Base-by-base conservation (phyloP, 2,797 vertebrate genomes). In the Takifugu ocellatus region DNA sequence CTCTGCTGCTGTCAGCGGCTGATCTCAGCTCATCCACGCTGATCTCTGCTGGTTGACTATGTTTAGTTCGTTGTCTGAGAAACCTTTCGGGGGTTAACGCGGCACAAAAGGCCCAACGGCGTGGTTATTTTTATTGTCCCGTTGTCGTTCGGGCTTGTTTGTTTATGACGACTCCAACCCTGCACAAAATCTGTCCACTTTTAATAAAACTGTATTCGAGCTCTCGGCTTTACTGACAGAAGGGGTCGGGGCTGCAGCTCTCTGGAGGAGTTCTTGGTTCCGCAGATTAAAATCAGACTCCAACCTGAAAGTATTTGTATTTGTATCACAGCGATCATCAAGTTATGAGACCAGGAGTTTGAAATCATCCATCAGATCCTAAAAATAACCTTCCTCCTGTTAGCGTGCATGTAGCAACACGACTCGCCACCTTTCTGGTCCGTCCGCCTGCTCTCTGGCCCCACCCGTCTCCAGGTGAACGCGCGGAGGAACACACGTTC, bases 1-100 rank as follows among this genome's bases (percentile, higher is more conserved):
- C 81, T 84, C 68, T 82, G 81, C 75, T 78, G 70, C 76, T 88
- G 87, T 89, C 89, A 89, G 78, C 73, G 56, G 51, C 62, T 54
- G 72, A 64, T 89, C 84, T 74, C 48, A 72, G 75, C 61, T 75
- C 76, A 46, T 78, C 70, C 81, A 49, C 56, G 50, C 63, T 57
- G 43, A 52, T 59, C 72, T 74, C 83, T 85, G 85, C 86, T 76
- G 61, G 50, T 8, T 25, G 51, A 66, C 84, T 85, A 83, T 76
- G 66, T 82, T 65, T 85, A 84, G 83, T 67, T 63, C 55, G 29
- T 50, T 27, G 55, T 61, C 62, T 27, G 10, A 55, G 42, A 26
- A 47, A 61, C 53, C 73, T 54, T 73, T 70, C 65, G 25, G n/a
- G 17, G 25, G 43, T 44, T 25, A 56, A 66, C 43, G 42, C 42